Percentiles rank a stretch among this genome's conserved stretches.
Conservation (phyloP, 1,140 invertebrate genomes). For the Platorchestia sp. region DNA sequence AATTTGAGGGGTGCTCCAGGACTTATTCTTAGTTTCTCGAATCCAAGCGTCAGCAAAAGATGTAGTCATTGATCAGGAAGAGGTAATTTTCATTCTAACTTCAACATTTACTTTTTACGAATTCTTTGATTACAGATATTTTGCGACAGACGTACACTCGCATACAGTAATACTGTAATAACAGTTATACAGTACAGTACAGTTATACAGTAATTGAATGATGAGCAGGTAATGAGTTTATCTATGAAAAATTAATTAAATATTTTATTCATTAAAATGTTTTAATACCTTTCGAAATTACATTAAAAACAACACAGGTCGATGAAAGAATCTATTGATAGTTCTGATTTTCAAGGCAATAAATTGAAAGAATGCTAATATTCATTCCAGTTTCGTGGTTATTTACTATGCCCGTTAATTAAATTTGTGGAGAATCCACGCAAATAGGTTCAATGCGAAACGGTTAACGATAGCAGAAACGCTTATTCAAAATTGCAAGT, state of each 20-base stretch:
- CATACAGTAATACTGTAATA: too few relatives aligned
- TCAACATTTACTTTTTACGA: background rate
- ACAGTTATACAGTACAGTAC: too few relatives aligned
- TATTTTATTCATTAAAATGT: too few relatives aligned
- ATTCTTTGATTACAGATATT: background rate
- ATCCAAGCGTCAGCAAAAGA: conserved; percentile 28
- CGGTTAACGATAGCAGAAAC: too few relatives aligned
- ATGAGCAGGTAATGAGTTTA: background rate
- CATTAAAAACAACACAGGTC: too few relatives aligned
- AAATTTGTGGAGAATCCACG: background rate
- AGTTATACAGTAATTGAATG: background rate
- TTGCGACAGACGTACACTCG: background rate
- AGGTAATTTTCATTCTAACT: background rate
- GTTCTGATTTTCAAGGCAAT: background rate
- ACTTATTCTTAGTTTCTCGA: background rate
- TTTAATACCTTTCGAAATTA: too few relatives aligned
- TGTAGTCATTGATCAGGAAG: background rate
- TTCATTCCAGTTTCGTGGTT: background rate
- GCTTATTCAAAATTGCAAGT: too few relatives aligned
- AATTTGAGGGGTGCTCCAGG: background rate
- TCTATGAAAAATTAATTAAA: background rate
- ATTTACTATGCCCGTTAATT: background rate
- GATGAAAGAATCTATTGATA: too few relatives aligned
- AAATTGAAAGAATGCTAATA: background rate
- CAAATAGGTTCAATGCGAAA: too few relatives aligned